A percentile compares a stretch with the other conserved stretches of the same genome.
phyloP scores from a whole-genome alignment of 2,797 vertebrate species.

The Oreochromis mossambicus region DNA sequence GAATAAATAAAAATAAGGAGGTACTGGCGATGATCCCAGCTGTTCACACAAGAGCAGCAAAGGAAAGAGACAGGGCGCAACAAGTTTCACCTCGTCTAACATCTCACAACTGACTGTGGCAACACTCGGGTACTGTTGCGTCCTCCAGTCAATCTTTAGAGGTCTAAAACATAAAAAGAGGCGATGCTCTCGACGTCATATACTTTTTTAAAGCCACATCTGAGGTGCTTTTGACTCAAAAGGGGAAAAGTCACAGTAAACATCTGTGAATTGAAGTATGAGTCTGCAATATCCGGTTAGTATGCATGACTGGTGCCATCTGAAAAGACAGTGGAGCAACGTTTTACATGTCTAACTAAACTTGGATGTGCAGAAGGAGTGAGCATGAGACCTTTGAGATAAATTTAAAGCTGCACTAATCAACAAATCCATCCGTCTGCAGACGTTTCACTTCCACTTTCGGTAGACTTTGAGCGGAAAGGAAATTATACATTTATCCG shows the following conservation, averaged over 20 bases:
- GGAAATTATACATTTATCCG: background rate
- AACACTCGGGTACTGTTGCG: background rate
- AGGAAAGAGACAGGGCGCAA: background rate
- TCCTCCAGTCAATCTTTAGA: background rate
- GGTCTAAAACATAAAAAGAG: background rate
- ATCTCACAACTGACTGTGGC: background rate
- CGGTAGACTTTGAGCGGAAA: background rate
- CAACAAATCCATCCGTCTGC: slow-evolving; percentile 25
- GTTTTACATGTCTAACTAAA: background rate
- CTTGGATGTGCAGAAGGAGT: background rate
- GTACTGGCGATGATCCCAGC: background rate
- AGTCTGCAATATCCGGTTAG: background rate
- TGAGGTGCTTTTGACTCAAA: background rate
- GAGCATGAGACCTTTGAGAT: background rate
- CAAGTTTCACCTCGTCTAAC: slow-evolving; percentile 38
- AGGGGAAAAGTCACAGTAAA: background rate
- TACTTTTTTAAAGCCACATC: background rate
- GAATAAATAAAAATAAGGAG: background rate
- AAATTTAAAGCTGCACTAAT: background rate
- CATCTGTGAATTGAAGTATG: background rate
- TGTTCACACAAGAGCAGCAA: background rate
- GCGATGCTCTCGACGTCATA: background rate
- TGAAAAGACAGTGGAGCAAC: background rate
- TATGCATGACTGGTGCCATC: background rate
- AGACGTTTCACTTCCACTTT: slow-evolving; percentile 66